phyloP scores from a whole-genome alignment of 1,140 invertebrate genomes.

The Zaprionus kolodkinae region DNA sequence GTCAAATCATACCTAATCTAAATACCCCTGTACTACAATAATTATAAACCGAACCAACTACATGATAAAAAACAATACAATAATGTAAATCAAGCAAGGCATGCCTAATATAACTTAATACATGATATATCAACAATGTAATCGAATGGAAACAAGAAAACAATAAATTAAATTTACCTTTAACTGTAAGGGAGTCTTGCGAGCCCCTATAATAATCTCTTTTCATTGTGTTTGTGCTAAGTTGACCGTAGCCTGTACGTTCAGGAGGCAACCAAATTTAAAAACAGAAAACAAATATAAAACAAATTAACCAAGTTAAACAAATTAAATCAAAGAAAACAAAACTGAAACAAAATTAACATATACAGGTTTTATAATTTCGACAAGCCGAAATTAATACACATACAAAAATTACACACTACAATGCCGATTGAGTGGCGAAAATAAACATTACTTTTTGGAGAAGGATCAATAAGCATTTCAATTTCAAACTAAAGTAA shows the following conservation, averaged over 20 bases:
- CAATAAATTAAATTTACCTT: conserved; percentile 85
- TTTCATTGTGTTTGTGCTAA: conserved; percentile 88
- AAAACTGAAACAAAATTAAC: conserved; percentile 41
- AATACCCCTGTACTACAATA: not conserved
- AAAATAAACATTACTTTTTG: not conserved
- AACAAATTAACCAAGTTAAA: conserved; percentile 22
- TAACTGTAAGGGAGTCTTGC: conserved; percentile 92
- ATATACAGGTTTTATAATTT: conserved; percentile 8
- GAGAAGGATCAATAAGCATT: too few relatives aligned
- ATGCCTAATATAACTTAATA: conserved; percentile 52
- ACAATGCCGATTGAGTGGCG: not conserved
- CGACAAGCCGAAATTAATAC: conserved; percentile 48
- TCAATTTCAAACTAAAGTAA: too few relatives aligned
- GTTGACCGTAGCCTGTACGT: conserved; percentile 77
- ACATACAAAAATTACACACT: conserved; percentile 27
- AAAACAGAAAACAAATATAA: conserved; percentile 56
- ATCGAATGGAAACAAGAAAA: conserved; percentile 21
- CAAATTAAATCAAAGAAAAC: conserved; percentile 43
- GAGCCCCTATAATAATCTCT: conserved; percentile 94
- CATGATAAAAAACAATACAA: conserved; percentile 44
- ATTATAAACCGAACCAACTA: conserved; percentile 5
- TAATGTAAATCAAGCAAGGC: conserved; percentile 43
- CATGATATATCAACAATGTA: conserved; percentile 46
- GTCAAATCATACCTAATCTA: conserved; percentile 19
- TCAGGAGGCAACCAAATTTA: conserved; percentile 27